Percentiles rank a stretch among this genome's conserved stretches.
Evolutionary conservation across 92 coral and sea anemone species (phyloP).

Genomic region (Phenganax stokvisi): DNA sequence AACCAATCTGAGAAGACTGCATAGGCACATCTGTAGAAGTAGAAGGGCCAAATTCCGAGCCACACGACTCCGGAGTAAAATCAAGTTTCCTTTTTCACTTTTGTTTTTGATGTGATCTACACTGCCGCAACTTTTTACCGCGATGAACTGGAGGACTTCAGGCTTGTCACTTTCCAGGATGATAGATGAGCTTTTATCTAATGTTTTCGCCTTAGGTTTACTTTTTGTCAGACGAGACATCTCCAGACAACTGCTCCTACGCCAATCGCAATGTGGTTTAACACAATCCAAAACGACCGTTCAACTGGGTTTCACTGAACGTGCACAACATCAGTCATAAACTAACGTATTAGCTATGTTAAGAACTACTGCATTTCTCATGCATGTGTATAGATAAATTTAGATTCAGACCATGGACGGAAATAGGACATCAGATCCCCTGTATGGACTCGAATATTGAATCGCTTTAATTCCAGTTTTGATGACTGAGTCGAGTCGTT

Average conservation of each 20-base stretch:
- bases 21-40: constrained; percentile 14
- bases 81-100: constrained; percentile 13
- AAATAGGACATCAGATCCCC: no score
- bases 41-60: constrained; percentile 22
- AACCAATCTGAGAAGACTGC: constrained; percentile 12
- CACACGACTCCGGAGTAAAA: not conserved
- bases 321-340: constrained; percentile 17
- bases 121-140: not conserved
- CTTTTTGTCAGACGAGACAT: constrained; percentile 17
- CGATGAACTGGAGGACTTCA: not conserved
- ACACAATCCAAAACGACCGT: not conserved
- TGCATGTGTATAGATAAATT: not conserved
- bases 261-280: not conserved
- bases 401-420: no score
- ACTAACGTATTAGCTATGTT: not conserved
- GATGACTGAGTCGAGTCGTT: no score
- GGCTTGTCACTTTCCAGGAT: not conserved
- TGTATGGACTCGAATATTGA: no score
- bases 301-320: constrained; percentile 23
- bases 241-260: not conserved
- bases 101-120: constrained; percentile 6
- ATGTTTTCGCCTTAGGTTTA: constrained; percentile 11
- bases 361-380: not conserved
- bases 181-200: constrained; percentile 22
- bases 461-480: no score